Evolutionary conservation across 2,113 vertebrate species (phyloP).

Genomic region (Daubentonia madagascariensis): DNA sequence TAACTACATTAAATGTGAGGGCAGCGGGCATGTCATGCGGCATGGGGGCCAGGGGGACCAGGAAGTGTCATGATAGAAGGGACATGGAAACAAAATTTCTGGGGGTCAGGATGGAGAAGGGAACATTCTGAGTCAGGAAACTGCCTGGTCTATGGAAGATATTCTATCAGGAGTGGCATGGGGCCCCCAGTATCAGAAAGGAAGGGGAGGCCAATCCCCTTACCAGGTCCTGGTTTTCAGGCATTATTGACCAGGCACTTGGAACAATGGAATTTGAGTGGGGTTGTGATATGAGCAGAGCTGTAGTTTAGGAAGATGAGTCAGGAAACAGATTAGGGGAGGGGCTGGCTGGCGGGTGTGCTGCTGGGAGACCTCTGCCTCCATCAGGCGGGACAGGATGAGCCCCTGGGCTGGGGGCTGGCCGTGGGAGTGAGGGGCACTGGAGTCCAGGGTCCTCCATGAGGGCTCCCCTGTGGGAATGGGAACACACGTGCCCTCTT

Average conservation of each 20-base stretch:
- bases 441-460: background rate
- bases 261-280: fast-evolving
- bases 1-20: fast-evolving
- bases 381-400: fast-evolving
- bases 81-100: too few species aligned
- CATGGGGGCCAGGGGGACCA: fast-evolving
- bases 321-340: too few species aligned
- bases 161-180: background rate
- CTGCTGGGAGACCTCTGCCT: fast-evolving
- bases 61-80: fast-evolving
- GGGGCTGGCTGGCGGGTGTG: fast-evolving
- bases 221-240: fast-evolving
- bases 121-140: too few species aligned
- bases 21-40: fast-evolving
- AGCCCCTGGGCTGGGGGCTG: too few species aligned
- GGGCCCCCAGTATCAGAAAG: too few species aligned
- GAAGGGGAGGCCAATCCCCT: fast-evolving
- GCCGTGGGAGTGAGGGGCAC: background rate
- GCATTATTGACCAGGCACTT: fast-evolving
- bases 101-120: background rate
- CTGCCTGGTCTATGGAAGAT: background rate
- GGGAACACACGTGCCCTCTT: fast-evolving
- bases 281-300: background rate
- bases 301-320: background rate
- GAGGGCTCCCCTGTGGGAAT: fast-evolving